Conservation (phyloP, 2,888 invertebrate genomes). For the Iphiclides podalirius region DNA sequence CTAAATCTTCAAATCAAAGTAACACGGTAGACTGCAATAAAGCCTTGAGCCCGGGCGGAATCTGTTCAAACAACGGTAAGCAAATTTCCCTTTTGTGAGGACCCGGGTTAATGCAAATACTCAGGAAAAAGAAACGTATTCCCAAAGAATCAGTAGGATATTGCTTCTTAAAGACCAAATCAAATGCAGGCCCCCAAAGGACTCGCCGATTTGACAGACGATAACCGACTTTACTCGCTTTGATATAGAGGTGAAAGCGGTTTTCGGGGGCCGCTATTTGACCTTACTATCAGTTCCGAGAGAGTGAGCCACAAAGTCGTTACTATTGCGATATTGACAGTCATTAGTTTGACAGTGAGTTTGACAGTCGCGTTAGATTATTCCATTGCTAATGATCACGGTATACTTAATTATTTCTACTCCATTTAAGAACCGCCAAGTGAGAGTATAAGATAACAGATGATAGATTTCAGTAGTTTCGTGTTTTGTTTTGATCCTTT, state of each 20-base stretch:
- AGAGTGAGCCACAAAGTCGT: constrained; percentile 56
- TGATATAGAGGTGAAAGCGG: constrained; percentile 26
- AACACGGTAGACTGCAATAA: constrained; percentile 35
- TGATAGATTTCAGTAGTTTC: constrained; percentile 17
- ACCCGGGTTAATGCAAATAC: constrained; percentile 61
- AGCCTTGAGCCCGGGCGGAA: constrained; percentile 43
- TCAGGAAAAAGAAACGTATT: constrained; percentile 50
- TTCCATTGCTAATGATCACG: constrained; percentile 45
- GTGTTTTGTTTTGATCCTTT: constrained; percentile 6
- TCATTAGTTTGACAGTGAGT: constrained; percentile 65
- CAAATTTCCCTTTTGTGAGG: constrained; percentile 59
- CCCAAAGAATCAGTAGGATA: constrained; percentile 55
- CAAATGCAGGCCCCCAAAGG: constrained; percentile 45
- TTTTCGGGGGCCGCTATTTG: constrained; percentile 28
- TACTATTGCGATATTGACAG: constrained; percentile 52
- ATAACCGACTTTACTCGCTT: constrained; percentile 26
- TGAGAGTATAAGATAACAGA: constrained; percentile 26
- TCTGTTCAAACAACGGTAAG: constrained; percentile 47
- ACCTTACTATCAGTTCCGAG: constrained; percentile 61
- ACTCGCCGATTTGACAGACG: constrained; percentile 19
- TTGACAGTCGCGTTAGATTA: constrained; percentile 46
- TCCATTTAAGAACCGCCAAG: constrained; percentile 45
- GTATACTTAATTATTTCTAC: constrained; percentile 58
- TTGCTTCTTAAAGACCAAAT: constrained; percentile 53
- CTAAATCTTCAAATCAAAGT: constrained; percentile 31